phyloP scores from a whole-genome alignment of 2,888 invertebrate species.

The Germaria angustata region DNA sequence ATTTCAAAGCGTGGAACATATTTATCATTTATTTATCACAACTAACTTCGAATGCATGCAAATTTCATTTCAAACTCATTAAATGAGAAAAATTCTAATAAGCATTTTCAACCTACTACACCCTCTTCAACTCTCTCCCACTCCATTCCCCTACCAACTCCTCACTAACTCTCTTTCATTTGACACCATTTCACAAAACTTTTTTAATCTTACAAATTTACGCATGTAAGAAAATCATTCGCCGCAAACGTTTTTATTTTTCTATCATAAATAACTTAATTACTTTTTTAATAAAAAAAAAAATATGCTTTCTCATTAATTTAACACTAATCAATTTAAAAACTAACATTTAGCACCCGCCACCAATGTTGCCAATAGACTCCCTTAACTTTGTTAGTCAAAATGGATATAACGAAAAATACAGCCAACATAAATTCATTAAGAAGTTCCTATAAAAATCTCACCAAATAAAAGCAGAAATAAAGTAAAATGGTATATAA shows the following conservation, averaged over 20 bases:
- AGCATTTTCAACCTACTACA: too few species aligned
- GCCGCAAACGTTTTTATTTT: not conserved
- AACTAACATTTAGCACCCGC: slow-evolving; percentile 8
- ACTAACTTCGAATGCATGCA: too few species aligned
- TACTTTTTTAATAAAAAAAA: slow-evolving; percentile 8
- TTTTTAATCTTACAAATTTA: not conserved
- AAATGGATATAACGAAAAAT: not conserved
- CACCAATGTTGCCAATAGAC: not conserved
- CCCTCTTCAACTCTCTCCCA: too few species aligned
- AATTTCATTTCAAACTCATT: too few species aligned
- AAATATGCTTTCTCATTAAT: slow-evolving; percentile 51
- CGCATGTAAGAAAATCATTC: not conserved
- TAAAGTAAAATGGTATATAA: slow-evolving; percentile 5
- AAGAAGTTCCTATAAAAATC: slow-evolving; percentile 64
- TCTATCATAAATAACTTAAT: slow-evolving; percentile 42
- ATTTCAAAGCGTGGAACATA: too few species aligned
- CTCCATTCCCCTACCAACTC: too few species aligned
- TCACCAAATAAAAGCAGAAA: slow-evolving; percentile 39
- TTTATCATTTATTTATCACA: too few species aligned
- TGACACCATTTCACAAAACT: too few species aligned
- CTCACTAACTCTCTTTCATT: too few species aligned
- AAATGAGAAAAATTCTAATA: too few species aligned
- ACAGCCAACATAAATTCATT: slow-evolving; percentile 61
- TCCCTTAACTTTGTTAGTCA: not conserved
- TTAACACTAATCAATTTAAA: slow-evolving; percentile 64